Conservation (phyloP, 2,113 vertebrate genomes). For the Antennarius striatus region DNA sequence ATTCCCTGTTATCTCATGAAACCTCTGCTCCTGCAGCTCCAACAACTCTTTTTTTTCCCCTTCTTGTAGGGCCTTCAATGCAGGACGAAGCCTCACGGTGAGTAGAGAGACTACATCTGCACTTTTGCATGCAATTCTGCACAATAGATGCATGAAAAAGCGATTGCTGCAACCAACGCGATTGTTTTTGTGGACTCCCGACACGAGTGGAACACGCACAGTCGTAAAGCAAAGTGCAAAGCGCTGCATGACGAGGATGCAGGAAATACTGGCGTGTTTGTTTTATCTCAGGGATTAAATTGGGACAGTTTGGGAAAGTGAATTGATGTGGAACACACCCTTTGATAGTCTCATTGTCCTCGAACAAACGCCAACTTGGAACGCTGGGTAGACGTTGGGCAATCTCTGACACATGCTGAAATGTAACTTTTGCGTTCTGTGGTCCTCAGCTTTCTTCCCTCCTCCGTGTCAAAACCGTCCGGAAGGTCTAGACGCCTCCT, state of each 20-base stretch:
- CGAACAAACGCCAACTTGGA: neutral
- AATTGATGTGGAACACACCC: no score
- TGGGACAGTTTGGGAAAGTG: no score
- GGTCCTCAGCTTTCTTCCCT: constrained; percentile 45
- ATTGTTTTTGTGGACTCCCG: no score
- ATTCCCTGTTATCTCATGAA: constrained; percentile 15
- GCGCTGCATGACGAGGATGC: no score
- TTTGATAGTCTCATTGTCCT: no score
- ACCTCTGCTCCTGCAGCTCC: neutral
- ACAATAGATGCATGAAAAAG: no score
- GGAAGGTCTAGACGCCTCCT: constrained; percentile 44
- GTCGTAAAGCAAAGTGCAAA: no score
- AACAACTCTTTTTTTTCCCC: constrained; percentile 6
- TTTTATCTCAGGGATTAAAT: no score
- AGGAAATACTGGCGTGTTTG: no score
- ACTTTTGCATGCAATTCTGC: neutral
- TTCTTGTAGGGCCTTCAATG: constrained; percentile 71
- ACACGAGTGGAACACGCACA: no score
- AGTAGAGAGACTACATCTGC: constrained; percentile 43
- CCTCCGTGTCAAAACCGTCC: constrained; percentile 71
- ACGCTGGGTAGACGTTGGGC: neutral
- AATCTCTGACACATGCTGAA: neutral
- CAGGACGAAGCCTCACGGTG: constrained; percentile 57
- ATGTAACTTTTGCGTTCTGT: neutral
- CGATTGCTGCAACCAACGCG: no score